Base-by-base conservation (phyloP, 2,888 invertebrate genomes). In the Lithophane semibrunnea region DNA sequence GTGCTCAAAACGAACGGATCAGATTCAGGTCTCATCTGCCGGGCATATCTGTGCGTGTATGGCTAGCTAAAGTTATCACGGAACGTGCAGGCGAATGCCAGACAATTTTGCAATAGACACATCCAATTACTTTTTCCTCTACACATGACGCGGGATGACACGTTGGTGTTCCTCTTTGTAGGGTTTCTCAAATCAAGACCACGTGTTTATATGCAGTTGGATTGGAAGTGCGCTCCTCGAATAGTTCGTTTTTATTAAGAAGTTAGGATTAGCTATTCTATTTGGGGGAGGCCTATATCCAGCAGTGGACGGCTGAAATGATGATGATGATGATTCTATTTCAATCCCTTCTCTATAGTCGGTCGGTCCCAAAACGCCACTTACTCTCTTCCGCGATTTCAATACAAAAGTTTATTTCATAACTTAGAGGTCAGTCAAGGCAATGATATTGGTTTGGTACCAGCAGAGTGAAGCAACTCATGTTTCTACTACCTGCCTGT, bases 91-190 rank as follows among this genome's bases (percentile, higher is more conserved):
- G 29, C 18, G 13, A 47, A 21, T n/a, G 21, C 21, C 24, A 49
- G 49, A 12, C 29, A 67, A 60, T 79, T 69, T 82, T 60, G 24
- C 37, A 81, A 65, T 24, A 56, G 49, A 64, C 74, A 44, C 73
- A 24, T 58, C 9, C 67, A 52, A 73, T 64, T 68, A 54, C 44
- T 47, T 72, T 52, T 56, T 64, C 64, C 65, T 49, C 42, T 18
- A 16, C 37, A 21, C 12, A 18, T 5, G 18, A 77, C 42, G 63
- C n/a, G 12, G 3, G 58, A 52, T 78, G 49, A 58, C 52, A 24
- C 10, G 56, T 61, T n/a, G 21, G 65, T 77, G 54, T 77, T 77
- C 54, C 77, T 47, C 10, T 77, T 49, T 49, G 21, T 29, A 18
- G 24, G 24, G 29, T 47, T 47, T 47, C 47, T 47, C 47, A 24